Evolutionary conservation across 2,888 invertebrate species (phyloP).

Genomic region (Lathronympha strigana): DNA sequence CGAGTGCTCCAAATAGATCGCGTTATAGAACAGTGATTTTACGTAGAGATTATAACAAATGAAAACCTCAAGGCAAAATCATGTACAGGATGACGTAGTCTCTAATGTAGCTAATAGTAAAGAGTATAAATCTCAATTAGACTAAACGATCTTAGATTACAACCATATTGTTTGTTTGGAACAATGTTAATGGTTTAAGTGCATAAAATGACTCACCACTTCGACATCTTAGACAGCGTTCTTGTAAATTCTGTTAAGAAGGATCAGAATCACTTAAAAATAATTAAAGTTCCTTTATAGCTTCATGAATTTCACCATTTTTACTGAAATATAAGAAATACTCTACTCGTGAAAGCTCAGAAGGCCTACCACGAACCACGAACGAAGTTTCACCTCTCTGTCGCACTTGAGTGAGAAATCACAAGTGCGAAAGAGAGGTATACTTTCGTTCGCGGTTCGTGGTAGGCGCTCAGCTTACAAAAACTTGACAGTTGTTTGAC

Average conservation of each 20-base stretch:
- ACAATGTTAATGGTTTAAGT: conserved; percentile 8
- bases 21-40: background rate
- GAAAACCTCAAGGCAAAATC: background rate
- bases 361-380: too few species aligned
- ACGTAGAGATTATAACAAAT: background rate
- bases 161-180: conserved; percentile 33
- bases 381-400: too few species aligned
- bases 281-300: background rate
- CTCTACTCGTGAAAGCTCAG: conserved; percentile 18
- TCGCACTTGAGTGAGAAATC: too few species aligned
- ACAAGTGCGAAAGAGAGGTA: too few species aligned
- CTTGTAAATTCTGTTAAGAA: conserved; percentile 11
- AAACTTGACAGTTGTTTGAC: conserved; percentile 33
- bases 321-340: conserved; percentile 28
- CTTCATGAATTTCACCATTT: conserved; percentile 22
- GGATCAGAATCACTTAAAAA: conserved; percentile 12
- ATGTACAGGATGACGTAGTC: background rate
- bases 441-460: too few species aligned
- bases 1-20: background rate
- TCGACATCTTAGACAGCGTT: conserved; percentile 63
- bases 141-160: conserved; percentile 13
- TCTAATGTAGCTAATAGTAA: conserved; percentile 8
- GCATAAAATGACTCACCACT: conserved; percentile 63
- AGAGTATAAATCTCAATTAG: conserved; percentile 1
- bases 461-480: too few species aligned